These are phyloP conservation scores for Drosophila quadrilineata DNA, from an alignment of 1,140 invertebrate species.

Conservation along the genomic window DNA sequence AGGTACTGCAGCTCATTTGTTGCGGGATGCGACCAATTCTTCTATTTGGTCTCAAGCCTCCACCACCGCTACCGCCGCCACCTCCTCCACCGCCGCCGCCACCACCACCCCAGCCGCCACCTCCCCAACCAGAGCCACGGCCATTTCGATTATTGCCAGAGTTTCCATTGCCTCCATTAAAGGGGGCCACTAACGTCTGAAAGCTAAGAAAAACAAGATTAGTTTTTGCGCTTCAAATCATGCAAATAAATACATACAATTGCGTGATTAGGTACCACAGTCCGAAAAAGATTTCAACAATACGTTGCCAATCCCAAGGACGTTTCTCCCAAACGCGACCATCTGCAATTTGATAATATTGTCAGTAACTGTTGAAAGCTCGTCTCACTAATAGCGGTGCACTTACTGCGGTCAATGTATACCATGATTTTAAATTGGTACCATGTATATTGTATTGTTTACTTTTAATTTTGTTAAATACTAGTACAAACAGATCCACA, in stretches of 20 bases:
- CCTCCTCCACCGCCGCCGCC: constrained; percentile 36
- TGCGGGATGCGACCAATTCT: constrained; percentile 59
- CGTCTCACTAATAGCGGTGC: too few relatives aligned
- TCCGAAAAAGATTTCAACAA: constrained; percentile 53
- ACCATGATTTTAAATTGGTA: constrained; percentile 6
- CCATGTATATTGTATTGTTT: background rate
- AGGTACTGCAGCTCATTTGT: constrained; percentile 33
- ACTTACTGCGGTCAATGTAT: constrained; percentile 7
- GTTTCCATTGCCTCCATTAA: constrained; percentile 28
- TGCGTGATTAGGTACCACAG: constrained; percentile 57
- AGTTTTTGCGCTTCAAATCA: background rate
- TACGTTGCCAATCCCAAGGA: constrained; percentile 58
- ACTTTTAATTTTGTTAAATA: background rate
- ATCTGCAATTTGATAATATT: constrained; percentile 22
- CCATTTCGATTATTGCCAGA: constrained; percentile 22
- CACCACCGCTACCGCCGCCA: constrained; percentile 22
- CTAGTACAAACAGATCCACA: too few relatives aligned
- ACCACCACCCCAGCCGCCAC: constrained; percentile 39
- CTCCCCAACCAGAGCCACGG: constrained; percentile 22
- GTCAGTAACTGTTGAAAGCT: background rate
- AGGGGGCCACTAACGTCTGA: constrained; percentile 52
- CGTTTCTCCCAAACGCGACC: constrained; percentile 70
- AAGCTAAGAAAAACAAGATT: constrained; percentile 25
- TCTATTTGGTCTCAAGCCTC: constrained; percentile 57
- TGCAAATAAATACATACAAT: constrained; percentile 38